These are phyloP conservation scores for Portevinia maculata DNA, from an alignment of 2,888 invertebrate genomes.

Conservation along the genomic window DNA sequence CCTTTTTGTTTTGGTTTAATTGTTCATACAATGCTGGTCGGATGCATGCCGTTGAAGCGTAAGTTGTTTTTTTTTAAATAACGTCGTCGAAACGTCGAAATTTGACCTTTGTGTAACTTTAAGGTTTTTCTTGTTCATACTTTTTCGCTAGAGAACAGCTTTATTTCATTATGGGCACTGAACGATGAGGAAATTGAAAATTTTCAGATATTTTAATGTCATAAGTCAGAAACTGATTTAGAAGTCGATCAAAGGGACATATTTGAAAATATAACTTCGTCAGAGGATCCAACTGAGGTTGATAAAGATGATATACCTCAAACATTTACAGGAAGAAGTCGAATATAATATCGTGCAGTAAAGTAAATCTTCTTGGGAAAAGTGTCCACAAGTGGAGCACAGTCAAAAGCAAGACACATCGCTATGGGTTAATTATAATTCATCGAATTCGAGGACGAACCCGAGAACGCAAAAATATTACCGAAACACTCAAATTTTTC, in stretches of 20 bases:
- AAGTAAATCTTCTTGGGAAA: conserved; percentile 14
- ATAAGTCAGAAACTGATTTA: conserved; percentile 13
- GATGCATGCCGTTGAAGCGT: too few species aligned
- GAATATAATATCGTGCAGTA: too few species aligned
- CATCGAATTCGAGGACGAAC: conserved; percentile 20
- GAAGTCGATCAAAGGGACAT: conserved; percentile 2
- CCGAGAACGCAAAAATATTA: conserved; percentile 1
- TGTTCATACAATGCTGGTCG: too few species aligned
- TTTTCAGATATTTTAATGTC: conserved; percentile 4
- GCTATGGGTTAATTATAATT: conserved; percentile 3
- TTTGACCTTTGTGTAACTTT: not conserved
- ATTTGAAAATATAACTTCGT: too few species aligned
- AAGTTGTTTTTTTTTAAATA: too few species aligned
- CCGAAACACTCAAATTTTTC: not conserved
- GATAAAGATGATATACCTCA: too few species aligned
- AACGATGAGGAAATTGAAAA: conserved; percentile 9
- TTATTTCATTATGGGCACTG: conserved; percentile 6
- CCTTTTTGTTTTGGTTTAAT: too few species aligned
- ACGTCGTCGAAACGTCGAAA: too few species aligned
- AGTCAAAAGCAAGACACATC: not conserved
- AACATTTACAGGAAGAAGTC: too few species aligned
- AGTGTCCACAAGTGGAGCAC: conserved; percentile 6
- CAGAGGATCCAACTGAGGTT: too few species aligned
- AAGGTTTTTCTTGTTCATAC: not conserved
- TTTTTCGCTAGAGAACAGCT: conserved; percentile 2